phyloP scores from a whole-genome alignment of 2,113 vertebrate species.

The Phylloscopus whistleri region DNA sequence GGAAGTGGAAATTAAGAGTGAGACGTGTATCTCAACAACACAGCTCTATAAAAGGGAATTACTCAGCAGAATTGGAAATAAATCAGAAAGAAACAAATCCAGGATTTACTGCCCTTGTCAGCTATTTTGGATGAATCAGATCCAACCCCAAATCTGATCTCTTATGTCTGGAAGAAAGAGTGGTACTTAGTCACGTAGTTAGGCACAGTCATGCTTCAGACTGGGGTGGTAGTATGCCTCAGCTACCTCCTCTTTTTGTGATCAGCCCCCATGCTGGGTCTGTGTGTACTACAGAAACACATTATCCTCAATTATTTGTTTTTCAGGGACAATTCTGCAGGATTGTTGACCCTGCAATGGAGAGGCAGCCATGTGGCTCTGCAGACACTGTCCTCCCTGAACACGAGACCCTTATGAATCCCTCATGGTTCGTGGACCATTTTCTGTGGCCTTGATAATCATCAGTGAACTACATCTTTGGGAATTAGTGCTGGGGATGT shows the following conservation, averaged over 20 bases:
- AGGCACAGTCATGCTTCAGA: neutral
- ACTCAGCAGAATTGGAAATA: constrained; percentile 7
- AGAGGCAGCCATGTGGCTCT: neutral
- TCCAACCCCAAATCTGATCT: neutral
- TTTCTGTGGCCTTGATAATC: neutral
- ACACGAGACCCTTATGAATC: neutral
- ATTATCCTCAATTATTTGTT: neutral
- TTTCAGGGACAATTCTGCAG: neutral
- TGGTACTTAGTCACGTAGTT: neutral
- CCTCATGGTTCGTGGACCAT: neutral
- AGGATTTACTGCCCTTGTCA: constrained; percentile 42
- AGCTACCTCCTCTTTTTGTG: neutral
- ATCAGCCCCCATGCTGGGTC: neutral
- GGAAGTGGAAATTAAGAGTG: neutral
- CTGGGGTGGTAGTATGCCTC: neutral
- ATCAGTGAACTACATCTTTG: neutral
- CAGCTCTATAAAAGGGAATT: constrained; percentile 60
- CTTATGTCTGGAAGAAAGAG: neutral
- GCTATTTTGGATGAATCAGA: constrained; percentile 18
- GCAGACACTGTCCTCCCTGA: neutral
- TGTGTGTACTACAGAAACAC: neutral
- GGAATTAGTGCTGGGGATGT: neutral
- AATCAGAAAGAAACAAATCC: neutral
- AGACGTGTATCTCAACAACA: neutral
- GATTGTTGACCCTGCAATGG: neutral